phyloP scores from a whole-genome alignment of 1,140 invertebrate genomes.

The Mercenaria mercenaria region DNA sequence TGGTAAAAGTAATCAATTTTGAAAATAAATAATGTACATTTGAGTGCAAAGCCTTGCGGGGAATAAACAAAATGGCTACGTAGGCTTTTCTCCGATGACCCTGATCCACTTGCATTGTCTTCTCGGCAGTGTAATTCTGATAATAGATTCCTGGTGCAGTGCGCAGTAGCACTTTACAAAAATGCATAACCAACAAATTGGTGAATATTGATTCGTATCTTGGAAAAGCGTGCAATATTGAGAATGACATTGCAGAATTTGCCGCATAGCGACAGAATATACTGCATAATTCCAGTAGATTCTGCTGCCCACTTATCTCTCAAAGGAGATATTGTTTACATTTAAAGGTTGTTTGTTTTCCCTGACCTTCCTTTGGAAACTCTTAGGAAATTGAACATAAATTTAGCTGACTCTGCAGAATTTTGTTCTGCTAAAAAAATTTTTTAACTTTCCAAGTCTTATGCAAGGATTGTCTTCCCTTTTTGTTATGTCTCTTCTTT shows the following conservation, averaged over 20 bases:
- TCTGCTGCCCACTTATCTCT: background rate
- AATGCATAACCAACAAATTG: slow-evolving; percentile 31
- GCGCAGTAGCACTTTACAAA: slow-evolving; percentile 2
- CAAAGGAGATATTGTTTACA: no score
- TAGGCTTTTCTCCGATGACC: background rate
- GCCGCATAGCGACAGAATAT: slow-evolving; percentile 5
- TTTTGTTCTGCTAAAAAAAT: no score
- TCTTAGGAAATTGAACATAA: no score
- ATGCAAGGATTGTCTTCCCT: no score
- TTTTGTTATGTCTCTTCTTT: no score
- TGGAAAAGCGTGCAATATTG: background rate
- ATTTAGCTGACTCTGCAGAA: no score
- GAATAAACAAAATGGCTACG: background rate
- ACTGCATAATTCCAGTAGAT: background rate
- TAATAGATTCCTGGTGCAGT: slow-evolving; percentile 5
- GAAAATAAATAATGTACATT: no score
- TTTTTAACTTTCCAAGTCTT: no score
- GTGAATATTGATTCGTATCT: slow-evolving; percentile 31
- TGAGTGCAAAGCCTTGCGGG: no score
- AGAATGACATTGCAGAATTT: background rate
- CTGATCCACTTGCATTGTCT: slow-evolving; percentile 12
- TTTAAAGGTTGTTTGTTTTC: no score
- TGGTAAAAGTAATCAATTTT: no score
- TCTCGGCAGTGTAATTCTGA: background rate
- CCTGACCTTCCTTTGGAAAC: no score